phyloP scores from a whole-genome alignment of 1,140 invertebrate species.

The Maconellicoccus hirsutus region DNA sequence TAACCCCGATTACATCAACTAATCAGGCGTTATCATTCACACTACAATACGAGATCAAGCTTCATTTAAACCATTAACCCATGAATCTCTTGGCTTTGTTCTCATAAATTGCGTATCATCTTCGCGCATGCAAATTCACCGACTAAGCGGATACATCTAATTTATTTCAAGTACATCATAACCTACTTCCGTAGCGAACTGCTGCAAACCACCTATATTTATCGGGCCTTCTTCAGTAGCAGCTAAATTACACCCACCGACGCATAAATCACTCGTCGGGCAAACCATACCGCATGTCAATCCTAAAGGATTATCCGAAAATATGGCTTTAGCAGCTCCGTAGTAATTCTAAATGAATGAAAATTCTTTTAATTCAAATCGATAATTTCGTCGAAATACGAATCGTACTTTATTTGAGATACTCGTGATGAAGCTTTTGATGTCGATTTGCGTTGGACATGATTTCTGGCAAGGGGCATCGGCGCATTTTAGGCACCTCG shows the following conservation, averaged over 20 bases:
- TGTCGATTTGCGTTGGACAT: conserved; percentile 92
- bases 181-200: conserved; percentile 86
- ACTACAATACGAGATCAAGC: no score
- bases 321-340: conserved; percentile 89
- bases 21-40: no score
- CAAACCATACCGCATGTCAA: conserved; percentile 99
- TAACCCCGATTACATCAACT: no score
- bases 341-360: conserved; percentile 75
- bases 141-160: neutral
- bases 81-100: no score
- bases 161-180: conserved; percentile 11
- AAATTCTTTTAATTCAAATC: neutral
- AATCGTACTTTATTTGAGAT: conserved; percentile 84
- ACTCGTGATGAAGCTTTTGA: conserved; percentile 93
- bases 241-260: conserved; percentile 91
- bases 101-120: no score
- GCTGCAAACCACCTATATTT: conserved; percentile 95
- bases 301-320: conserved; percentile 93
- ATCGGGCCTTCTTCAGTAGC: conserved; percentile 94
- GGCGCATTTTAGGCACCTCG: conserved; percentile 88
- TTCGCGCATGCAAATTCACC: no score
- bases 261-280: conserved; percentile 94
- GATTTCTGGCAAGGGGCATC: conserved; percentile 98
- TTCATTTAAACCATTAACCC: no score
- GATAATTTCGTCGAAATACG: neutral